These are phyloP conservation scores for Acromyrmex echinatior DNA, from an alignment of 1,140 invertebrate species.

Conservation along the genomic window DNA sequence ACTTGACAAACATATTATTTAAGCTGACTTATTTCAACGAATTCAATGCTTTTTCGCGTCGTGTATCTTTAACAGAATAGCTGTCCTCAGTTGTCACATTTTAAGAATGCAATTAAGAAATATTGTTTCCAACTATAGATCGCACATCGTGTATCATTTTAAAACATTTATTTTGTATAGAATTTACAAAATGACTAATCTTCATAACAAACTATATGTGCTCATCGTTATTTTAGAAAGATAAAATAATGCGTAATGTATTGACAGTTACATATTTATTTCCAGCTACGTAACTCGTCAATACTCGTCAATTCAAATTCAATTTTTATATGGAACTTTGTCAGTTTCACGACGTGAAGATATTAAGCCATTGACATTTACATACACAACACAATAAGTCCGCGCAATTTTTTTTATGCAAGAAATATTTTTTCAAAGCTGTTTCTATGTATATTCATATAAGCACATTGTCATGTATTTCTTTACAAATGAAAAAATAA, in stretches of 20 bases:
- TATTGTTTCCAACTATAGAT: slow-evolving; percentile 14
- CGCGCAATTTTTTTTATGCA: not conserved
- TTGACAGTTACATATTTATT: slow-evolving; percentile 71
- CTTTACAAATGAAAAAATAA: slow-evolving; percentile 33
- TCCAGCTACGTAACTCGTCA: slow-evolving; percentile 12
- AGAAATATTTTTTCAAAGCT: not conserved
- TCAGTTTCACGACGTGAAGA: slow-evolving; percentile 44
- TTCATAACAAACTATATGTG: not conserved
- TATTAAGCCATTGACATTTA: slow-evolving; percentile 32
- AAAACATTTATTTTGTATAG: slow-evolving; percentile 20
- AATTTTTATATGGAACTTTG: slow-evolving; percentile 48
- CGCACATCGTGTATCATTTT: not conserved
- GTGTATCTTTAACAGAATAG: not conserved
- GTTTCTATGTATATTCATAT: slow-evolving; percentile 31
- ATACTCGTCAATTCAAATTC: slow-evolving; percentile 65
- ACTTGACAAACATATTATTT: not conserved
- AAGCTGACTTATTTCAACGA: not conserved
- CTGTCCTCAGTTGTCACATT: not conserved
- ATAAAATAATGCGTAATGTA: slow-evolving; percentile 6
- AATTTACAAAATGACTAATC: not conserved
- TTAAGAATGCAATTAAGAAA: not conserved
- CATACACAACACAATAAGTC: slow-evolving; percentile 8
- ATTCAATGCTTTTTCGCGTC: slow-evolving; percentile 9
- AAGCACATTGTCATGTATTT: slow-evolving; percentile 16
- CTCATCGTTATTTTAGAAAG: slow-evolving; percentile 37